Evolutionary conservation across 2,113 vertebrate genomes (phyloP).

Genomic region (Pungitius pungitius): DNA sequence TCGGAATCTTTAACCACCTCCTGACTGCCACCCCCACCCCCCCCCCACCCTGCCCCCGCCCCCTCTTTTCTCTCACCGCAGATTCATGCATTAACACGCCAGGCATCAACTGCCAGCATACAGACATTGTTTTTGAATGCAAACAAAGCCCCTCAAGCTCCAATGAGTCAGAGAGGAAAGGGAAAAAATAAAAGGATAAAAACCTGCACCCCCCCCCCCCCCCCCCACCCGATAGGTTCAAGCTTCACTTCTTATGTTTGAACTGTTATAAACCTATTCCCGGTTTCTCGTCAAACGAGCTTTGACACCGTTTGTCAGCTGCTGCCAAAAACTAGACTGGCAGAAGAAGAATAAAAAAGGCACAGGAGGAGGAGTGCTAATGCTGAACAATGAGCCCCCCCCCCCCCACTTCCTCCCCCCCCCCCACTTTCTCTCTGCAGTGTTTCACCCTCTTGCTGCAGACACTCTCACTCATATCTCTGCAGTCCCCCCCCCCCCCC

Average conservation of each 20-base stretch:
- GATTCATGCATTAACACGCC: background rate
- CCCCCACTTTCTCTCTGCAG: conserved; percentile 44
- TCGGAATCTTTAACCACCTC: background rate
- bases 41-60: background rate
- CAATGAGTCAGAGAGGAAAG: background rate
- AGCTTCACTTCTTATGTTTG: conserved; percentile 7
- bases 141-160: background rate
- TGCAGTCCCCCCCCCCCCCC: conserved; percentile 36
- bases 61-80: background rate
- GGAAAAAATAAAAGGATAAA: background rate
- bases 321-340: background rate
- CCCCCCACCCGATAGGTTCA: background rate
- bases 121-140: background rate
- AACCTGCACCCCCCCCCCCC: too few species aligned
- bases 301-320: background rate
- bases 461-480: conserved; percentile 51
- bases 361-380: conserved; percentile 30
- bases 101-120: background rate
- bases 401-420: conserved; percentile 5
- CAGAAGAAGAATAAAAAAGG: background rate
- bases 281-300: conserved; percentile 1
- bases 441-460: conserved; percentile 56
- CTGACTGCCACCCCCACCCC: too few species aligned
- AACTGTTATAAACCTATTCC: background rate
- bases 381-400: conserved; percentile 43